Evolutionary conservation across 2,113 vertebrate species (phyloP), one percentile per base, ranked within the genome.

Genomic region (Chloropsis hardwickii): DNA sequence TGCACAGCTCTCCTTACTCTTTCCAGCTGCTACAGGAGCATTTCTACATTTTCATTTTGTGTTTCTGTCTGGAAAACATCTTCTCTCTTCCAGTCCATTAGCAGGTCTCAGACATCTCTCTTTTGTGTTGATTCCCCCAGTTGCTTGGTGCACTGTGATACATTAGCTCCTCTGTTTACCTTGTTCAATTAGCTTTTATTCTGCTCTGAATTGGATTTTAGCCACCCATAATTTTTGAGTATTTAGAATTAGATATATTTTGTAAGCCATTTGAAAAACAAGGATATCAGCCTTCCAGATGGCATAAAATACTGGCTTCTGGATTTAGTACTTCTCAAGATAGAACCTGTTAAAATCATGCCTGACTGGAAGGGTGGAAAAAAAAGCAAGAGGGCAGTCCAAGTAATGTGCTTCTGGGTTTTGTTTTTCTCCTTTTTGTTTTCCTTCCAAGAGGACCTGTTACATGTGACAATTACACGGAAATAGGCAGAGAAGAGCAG

Each of bases 251-350:
- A 92, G 69, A 92, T 93, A 39, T 74, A 86, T 94, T 94, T 95
- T 88, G 39, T 51, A 84, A 96, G 61, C 44, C 83, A 53, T 88
- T 96, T 93, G 86, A 91, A 97, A 95, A 96, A 94, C 86, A 96
- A 92, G 80, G 77, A 60, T 95, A 94, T 84, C 88, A 84, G 29
- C 72, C 69, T 94, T 95, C 94, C 95, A 97, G 94, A 95, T 96
- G 92, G 95, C 47, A 94, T 92, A 94, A 95, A 95, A 94, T 51
- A 84, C 86, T 78, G 81, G 60, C 84, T 95, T 94, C 86, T 97
- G 94, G 92, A 91, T 97, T 97, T 95, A 94, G 95, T 95, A 71
- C 35, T 92, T 86, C 91, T 94, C 86, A 96, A 94, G 91, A 96
- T 86, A 94, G 91, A 96, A 92, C 64, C 86, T 92, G 86, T 90